Evolutionary conservation across 2,113 vertebrate species (phyloP).

Genomic region (Erpornis zantholeuca): DNA sequence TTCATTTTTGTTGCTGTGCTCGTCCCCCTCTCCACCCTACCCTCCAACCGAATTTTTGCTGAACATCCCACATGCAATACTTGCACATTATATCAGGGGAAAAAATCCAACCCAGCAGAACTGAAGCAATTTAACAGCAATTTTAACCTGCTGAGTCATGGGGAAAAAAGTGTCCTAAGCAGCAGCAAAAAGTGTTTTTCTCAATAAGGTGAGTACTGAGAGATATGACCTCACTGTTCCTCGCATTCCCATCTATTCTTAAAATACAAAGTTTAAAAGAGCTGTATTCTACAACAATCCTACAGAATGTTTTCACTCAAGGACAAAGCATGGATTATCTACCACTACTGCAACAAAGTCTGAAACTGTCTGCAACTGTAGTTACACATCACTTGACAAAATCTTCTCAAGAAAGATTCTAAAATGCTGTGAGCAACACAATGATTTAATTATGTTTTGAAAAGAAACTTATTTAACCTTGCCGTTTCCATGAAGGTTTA

Average conservation of each 20-base stretch:
- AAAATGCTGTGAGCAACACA: neutral
- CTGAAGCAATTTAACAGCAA: constrained; percentile 1
- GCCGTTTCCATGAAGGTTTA: neutral
- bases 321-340: neutral
- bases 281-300: neutral
- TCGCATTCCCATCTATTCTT: neutral
- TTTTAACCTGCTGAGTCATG: constrained; percentile 30
- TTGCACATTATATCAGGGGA: neutral
- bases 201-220: neutral
- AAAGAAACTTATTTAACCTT: neutral
- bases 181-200: neutral
- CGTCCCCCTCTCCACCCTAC: neutral
- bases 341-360: neutral
- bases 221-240: neutral
- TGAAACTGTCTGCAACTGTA: neutral
- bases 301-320: neutral
- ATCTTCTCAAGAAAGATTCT: neutral
- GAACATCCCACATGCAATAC: neutral
- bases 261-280: neutral
- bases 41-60: neutral
- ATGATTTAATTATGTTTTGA: neutral
- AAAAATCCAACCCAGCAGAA: constrained; percentile 5
- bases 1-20: neutral
- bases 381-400: neutral
- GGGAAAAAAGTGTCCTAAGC: neutral